These are phyloP conservation scores for Timandra comae DNA, from an alignment of 2,888 invertebrate species.

Conservation along the genomic window DNA sequence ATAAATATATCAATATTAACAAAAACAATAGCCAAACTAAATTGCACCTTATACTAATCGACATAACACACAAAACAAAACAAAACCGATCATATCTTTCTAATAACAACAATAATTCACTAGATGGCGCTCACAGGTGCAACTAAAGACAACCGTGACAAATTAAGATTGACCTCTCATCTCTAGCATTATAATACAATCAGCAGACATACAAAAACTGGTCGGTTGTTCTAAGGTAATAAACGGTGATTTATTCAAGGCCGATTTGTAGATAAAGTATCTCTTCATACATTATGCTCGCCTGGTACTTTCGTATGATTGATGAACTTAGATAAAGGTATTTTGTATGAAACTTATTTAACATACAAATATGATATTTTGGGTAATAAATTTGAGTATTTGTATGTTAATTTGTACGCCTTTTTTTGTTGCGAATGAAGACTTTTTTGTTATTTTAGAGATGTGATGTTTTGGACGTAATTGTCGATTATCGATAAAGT, in stretches of 20 bases:
- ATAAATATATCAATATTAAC: no score
- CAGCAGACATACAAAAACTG: conserved; percentile 10
- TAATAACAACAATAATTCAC: conserved; percentile 2
- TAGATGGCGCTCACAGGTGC: conserved; percentile 17
- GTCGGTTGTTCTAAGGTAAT: conserved; percentile 17
- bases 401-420: not conserved
- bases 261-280: conserved; percentile 29
- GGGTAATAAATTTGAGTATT: not conserved
- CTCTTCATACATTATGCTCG: conserved; percentile 26
- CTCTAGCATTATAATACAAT: conserved; percentile 1
- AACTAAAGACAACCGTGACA: conserved; percentile 1
- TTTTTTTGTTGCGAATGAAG: no score
- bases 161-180: conserved; percentile 9
- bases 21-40: no score
- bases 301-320: conserved; percentile 38
- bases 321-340: conserved; percentile 26
- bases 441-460: no score
- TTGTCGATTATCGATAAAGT: no score
- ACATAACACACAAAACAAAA: no score
- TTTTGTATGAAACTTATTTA: conserved; percentile 22
- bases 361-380: conserved; percentile 18
- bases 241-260: conserved; percentile 39
- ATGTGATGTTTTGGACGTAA: no score
- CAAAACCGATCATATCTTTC: not conserved
- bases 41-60: no score